Evolutionary conservation across 2,113 vertebrate genomes (phyloP).

Genomic region (Tyrannus savana): DNA sequence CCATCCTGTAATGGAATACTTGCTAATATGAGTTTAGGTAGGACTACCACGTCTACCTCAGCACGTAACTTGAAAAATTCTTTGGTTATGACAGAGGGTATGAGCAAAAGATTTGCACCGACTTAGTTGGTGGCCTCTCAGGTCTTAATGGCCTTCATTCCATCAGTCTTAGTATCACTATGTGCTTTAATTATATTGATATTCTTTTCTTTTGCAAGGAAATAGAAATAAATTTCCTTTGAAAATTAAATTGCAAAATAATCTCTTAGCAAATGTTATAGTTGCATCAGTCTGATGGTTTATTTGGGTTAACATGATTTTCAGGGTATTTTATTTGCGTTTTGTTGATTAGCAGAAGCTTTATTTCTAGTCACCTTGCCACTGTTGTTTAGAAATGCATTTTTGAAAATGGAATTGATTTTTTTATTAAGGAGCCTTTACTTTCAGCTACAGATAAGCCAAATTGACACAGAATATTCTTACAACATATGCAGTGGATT

Average conservation of each 20-base stretch:
- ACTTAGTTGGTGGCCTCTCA: not conserved
- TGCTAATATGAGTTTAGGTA: not conserved
- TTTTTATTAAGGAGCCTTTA: conserved; percentile 67
- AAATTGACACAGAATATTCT: conserved; percentile 64
- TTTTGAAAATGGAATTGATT: conserved; percentile 71
- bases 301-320: not conserved
- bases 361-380: conserved; percentile 55
- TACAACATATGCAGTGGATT: conserved; percentile 57
- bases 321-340: not conserved
- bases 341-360: conserved; percentile 36
- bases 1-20: not conserved
- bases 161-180: not conserved
- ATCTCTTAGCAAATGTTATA: conserved; percentile 17
- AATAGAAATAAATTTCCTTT: not conserved
- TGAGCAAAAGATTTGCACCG: not conserved
- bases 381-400: conserved; percentile 37
- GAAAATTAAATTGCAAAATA: conserved; percentile 12
- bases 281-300: not conserved
- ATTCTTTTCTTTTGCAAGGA: not conserved
- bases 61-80: not conserved
- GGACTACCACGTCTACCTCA: not conserved
- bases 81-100: not conserved
- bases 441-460: conserved; percentile 54
- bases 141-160: not conserved
- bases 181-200: not conserved